A percentile compares a stretch with the other conserved stretches of the same genome.
Evolutionary conservation across 2,888 invertebrate genomes (phyloP).

Genomic region (Teleiodes luculella): DNA sequence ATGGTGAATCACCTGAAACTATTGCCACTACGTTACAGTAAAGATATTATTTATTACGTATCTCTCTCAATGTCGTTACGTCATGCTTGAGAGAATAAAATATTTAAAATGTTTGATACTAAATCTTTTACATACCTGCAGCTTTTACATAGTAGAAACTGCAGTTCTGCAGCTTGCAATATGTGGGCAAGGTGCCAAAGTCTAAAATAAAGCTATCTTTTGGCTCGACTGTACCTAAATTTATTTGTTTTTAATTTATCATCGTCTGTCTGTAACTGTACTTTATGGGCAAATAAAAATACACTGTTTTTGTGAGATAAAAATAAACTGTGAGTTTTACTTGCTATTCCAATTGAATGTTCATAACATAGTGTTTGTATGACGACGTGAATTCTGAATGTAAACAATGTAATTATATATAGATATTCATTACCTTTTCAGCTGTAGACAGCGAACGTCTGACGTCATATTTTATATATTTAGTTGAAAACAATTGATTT

Average conservation of each 20-base stretch:
- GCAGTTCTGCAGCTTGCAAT: background rate
- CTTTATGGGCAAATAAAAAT: too few relatives aligned
- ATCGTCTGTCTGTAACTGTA: background rate
- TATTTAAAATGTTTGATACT: too few relatives aligned
- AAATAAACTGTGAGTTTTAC: background rate
- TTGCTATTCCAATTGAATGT: background rate
- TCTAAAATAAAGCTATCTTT: background rate
- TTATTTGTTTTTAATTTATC: background rate
- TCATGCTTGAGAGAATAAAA: too few relatives aligned
- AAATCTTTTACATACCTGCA: background rate
- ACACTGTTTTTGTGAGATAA: background rate
- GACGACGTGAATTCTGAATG: too few relatives aligned
- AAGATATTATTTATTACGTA: too few relatives aligned
- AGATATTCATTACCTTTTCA: too few relatives aligned
- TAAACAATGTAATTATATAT: background rate
- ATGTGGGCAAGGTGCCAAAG: background rate
- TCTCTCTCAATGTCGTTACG: too few relatives aligned
- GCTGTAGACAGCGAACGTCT: too few relatives aligned
- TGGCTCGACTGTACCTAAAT: background rate
- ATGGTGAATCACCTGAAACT: slow-evolving; percentile 17
- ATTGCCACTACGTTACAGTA: background rate
- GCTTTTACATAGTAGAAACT: background rate
- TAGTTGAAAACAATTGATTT: too few relatives aligned
- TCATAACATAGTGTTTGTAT: too few relatives aligned
- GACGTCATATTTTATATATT: too few relatives aligned